Evolutionary conservation across 1,140 invertebrate genomes (phyloP), one percentile per base, ranked within the genome.

Genomic region (Euglossa dilemma): DNA sequence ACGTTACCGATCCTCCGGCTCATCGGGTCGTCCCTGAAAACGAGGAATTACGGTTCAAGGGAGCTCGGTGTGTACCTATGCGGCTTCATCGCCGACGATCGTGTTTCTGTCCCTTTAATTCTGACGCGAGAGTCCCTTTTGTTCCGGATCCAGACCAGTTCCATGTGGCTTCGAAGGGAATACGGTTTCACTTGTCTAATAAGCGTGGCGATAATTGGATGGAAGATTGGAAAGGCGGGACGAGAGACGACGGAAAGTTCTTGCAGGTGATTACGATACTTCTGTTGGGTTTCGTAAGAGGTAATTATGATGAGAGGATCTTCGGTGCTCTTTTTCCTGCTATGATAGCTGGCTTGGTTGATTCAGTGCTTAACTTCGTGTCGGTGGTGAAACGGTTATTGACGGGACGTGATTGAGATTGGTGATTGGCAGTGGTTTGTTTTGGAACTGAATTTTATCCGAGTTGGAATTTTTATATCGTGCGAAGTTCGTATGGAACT

Each of bases 11-110:
- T 76, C 52, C 61, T 82, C 76, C 63, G 43, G 4, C 8, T 11
- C 25, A 50, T 6, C n/a, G 57, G 52, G 36, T 66, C 57, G 52
- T 76, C 47, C 54, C 25, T 50, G 18, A 20, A n/a, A 79, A 50
- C 20, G 50, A 71, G 76, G 50, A 66, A 79, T 83, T 79, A 79
- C 50, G 52, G n/a, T 59, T 47, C 20, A 36, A 18, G 54, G 52
- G 61, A 54, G n/a, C 11, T 18, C 20, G 16, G 6, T 16, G 36
- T 18, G 23, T 45, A 9, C 23, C 64, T 45, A 43, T 82, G 64
- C 36, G 45, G 80, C 18, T 66, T 45, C 23, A 12, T 57, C 23
- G 16, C 28, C 14, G 9, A 28, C 63, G 45, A 76, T 47, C 45
- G 5, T 43, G 14, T 82, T 43, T 57, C 45, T 61, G 43, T 59